A percentile compares a stretch with the other conserved stretches of the same genome.
phyloP scores from a whole-genome alignment of 1,140 invertebrate genomes.

The Hetaerina americana region DNA sequence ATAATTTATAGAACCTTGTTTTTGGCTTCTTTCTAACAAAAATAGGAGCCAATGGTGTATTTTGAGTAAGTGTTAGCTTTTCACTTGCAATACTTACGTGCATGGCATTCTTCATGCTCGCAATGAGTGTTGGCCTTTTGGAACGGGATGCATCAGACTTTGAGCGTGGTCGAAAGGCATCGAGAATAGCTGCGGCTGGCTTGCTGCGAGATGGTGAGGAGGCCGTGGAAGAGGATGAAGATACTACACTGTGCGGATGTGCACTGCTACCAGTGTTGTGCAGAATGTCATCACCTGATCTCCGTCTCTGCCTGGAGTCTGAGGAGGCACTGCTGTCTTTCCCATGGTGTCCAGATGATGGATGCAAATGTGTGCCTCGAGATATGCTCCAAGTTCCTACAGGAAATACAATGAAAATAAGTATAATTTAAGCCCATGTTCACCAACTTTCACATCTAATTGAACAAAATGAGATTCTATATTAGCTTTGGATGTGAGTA shows the following conservation, averaged over 20 bases:
- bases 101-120: slow-evolving; percentile 64
- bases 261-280: no score
- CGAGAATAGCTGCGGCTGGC: slow-evolving; percentile 55
- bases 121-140: slow-evolving; percentile 55
- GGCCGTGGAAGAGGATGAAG: slow-evolving; percentile 28
- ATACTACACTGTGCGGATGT: not conserved
- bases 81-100: slow-evolving; percentile 43
- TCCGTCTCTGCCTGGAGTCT: slow-evolving; percentile 27
- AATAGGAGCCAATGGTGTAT: no score
- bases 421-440: no score
- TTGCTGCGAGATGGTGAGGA: slow-evolving; percentile 38
- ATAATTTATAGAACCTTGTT: no score
- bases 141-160: slow-evolving; percentile 60
- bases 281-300: slow-evolving; percentile 33
- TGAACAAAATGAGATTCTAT: no score
- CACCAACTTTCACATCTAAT: no score
- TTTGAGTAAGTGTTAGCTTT: no score
- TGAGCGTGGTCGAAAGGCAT: slow-evolving; percentile 67
- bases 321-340: slow-evolving; percentile 27
- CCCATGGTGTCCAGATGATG: slow-evolving; percentile 24
- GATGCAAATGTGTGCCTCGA: slow-evolving; percentile 36
- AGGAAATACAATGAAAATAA: not conserved
- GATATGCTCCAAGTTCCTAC: slow-evolving; percentile 19
- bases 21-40: no score
- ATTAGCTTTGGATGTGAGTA: no score